phyloP scores from a whole-genome alignment of 2,888 invertebrate genomes.

The Dyspetes luteomarginatus region DNA sequence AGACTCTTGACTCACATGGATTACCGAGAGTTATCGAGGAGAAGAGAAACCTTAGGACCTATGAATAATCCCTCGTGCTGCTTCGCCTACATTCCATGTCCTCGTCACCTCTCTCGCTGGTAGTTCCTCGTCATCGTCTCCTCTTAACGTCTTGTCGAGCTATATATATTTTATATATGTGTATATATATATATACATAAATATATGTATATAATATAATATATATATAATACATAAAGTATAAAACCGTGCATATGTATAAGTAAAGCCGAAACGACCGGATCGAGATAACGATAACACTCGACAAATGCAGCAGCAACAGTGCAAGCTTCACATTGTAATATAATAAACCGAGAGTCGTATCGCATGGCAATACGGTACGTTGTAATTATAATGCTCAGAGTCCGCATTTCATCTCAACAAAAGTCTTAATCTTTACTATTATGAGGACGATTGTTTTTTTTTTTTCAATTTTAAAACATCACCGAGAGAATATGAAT shows the following conservation, averaged over 20 bases:
- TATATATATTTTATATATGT: too few relatives aligned
- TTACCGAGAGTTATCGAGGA: slow-evolving; percentile 73
- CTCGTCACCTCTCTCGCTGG: slow-evolving; percentile 66
- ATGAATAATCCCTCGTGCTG: slow-evolving; percentile 74
- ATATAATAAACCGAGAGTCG: slow-evolving; percentile 45
- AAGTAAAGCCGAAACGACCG: slow-evolving; percentile 61
- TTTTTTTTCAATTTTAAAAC: too few relatives aligned
- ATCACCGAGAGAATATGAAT: slow-evolving; percentile 27
- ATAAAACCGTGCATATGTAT: slow-evolving; percentile 29
- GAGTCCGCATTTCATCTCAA: not conserved
- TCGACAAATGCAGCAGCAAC: slow-evolving; percentile 54
- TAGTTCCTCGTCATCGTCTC: not conserved
- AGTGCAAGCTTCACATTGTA: slow-evolving; percentile 44
- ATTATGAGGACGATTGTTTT: too few relatives aligned
- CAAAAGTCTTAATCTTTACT: too few relatives aligned
- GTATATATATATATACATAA: not conserved
- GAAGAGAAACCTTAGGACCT: slow-evolving; percentile 80
- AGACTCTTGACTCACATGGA: slow-evolving; percentile 50
- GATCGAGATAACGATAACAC: slow-evolving; percentile 64
- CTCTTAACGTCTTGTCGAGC: slow-evolving; percentile 31
- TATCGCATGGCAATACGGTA: slow-evolving; percentile 4
- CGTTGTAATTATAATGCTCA: slow-evolving; percentile 50
- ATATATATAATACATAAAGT: slow-evolving; percentile 21
- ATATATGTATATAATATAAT: too few relatives aligned
- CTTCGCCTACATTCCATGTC: slow-evolving; percentile 76